Evolutionary conservation across 1,140 invertebrate species (phyloP).

Genomic region (Leptinotarsa lineolata): DNA sequence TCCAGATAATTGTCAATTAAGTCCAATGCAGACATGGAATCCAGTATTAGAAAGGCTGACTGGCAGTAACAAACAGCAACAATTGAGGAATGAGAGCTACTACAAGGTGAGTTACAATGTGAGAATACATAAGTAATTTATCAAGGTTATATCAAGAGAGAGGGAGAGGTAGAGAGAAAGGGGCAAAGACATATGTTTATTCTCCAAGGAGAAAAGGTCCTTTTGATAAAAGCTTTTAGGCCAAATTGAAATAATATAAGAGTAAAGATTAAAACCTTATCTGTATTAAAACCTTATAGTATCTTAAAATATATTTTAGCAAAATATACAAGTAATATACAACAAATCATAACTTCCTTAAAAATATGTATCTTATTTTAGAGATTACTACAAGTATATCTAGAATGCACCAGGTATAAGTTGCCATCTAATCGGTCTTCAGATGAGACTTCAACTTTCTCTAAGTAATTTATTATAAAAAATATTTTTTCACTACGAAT

Average conservation of each 20-base stretch:
- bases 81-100: conserved; percentile 82
- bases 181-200: not conserved
- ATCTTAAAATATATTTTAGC: too few species aligned
- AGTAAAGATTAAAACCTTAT: too few species aligned
- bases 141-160: not conserved
- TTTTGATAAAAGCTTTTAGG: not conserved
- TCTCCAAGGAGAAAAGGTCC: not conserved
- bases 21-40: conserved; percentile 62
- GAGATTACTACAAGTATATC: too few species aligned
- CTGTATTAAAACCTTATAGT: too few species aligned
- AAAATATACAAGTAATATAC: too few species aligned
- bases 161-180: not conserved
- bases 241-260: not conserved
- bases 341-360: too few species aligned
- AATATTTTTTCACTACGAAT: too few species aligned
- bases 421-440: too few species aligned
- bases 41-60: conserved; percentile 85
- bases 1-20: conserved; percentile 32
- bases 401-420: too few species aligned
- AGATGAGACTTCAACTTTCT: too few species aligned
- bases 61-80: conserved; percentile 59
- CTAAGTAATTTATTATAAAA: too few species aligned
- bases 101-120: conserved; percentile 66
- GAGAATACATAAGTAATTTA: not conserved
- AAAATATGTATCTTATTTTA: too few species aligned